phyloP scores from a whole-genome alignment of 37 sponge, comb jelly and placozoan genomes.

The Aplysina aerophoba region DNA sequence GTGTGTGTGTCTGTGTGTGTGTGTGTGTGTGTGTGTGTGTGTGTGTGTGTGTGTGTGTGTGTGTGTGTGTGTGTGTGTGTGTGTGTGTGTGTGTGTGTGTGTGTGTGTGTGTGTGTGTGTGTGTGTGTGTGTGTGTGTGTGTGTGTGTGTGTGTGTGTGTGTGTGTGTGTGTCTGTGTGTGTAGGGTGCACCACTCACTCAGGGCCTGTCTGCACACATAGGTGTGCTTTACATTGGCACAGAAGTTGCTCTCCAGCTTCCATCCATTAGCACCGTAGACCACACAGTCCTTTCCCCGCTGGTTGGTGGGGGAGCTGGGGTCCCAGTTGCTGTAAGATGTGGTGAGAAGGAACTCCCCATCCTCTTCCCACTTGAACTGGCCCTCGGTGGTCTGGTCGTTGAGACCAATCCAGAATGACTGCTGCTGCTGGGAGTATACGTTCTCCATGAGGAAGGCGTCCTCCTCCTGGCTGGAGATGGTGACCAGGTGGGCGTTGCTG shows the following conservation, averaged over 20 bases:
- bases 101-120: too few relatives aligned
- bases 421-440: neutral
- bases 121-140: too few relatives aligned
- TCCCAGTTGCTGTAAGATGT: slow-evolving; percentile 48
- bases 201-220: slow-evolving; percentile 56
- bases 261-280: slow-evolving; percentile 57
- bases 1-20: too few relatives aligned
- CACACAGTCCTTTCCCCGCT: slow-evolving; percentile 55
- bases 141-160: too few relatives aligned
- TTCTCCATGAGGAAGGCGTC: slow-evolving; percentile 20
- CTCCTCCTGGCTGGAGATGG: slow-evolving; percentile 41
- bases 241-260: slow-evolving; percentile 39
- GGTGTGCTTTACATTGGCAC: slow-evolving; percentile 31
- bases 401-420: slow-evolving; percentile 74
- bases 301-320: slow-evolving; percentile 8
- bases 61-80: too few relatives aligned
- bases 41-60: too few relatives aligned
- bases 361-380: slow-evolving; percentile 46
- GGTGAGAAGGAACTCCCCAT: neutral
- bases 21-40: too few relatives aligned
- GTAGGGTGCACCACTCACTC: slow-evolving; percentile 32
- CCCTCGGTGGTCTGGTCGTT: slow-evolving; percentile 64
- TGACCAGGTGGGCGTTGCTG: slow-evolving; percentile 37
- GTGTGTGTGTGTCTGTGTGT: too few relatives aligned
- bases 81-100: too few relatives aligned